Base-by-base conservation (phyloP, 2,113 vertebrate genomes). In the Ameiurus melas region DNA sequence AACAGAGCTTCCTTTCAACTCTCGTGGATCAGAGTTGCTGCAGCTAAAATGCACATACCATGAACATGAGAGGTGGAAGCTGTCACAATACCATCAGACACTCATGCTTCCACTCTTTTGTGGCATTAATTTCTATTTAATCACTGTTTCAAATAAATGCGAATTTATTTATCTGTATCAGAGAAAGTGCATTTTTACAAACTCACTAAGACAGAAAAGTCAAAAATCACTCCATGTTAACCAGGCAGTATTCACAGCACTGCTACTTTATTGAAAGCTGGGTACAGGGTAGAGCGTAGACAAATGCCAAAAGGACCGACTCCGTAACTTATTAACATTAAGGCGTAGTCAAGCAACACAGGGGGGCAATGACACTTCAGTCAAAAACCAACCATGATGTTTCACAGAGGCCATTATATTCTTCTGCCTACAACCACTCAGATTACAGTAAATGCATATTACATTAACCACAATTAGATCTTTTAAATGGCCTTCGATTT, bases 1-100 rank as follows among this genome's bases (percentile, higher is more conserved):
- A 92, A 89, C 89, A 89, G 84, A 89, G 89, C 39, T 89, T 33
- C 73, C 87, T 91, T 90, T 91, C 68, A 91, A 84, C 83, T 88
- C 68, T 25, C 2, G 22, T 58, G 22, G 8, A 75, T 88, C 47
- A 64, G 85, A 70, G 58, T 71, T 57, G 57, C 75, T 68, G 30
- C 70, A 79, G 84, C 60, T 84, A 60, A 88, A 77, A 77, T 25
- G 33, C 16, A 39, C 83, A 79, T 58, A 80, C 73, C 58, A 80
- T 51, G 62, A 85, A 85, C 30, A 79, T 70, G 62, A 85, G 58
- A 36, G 39, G 30, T 66, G 20, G 81, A 53, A 60, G 20, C 39
- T 27, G 47, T 77, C 75, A 58, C 43, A 43, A 75, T 75, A 84
- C 27, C 55, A 83, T 30, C 53, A 81, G 43, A 43, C 33, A 60